Conservation (phyloP, 2,113 vertebrate genomes). For the Tragelaphus strepsiceros region DNA sequence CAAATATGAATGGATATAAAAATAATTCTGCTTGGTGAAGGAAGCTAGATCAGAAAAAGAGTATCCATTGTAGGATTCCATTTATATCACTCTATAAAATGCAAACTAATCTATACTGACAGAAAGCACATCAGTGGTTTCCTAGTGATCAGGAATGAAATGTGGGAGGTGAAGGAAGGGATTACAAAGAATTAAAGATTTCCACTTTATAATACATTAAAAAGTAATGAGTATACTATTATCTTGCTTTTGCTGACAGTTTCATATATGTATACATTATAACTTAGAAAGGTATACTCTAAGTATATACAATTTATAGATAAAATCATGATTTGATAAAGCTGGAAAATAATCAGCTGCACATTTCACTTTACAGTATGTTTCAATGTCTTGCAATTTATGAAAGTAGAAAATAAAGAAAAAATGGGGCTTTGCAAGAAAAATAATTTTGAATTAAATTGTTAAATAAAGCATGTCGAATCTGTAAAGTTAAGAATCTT, state of each 20-base stretch:
- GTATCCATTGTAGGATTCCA: neutral
- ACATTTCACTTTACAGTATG: neutral
- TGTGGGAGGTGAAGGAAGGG: neutral
- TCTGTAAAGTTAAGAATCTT: neutral
- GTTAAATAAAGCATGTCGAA: neutral
- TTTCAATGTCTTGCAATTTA: neutral
- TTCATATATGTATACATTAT: neutral
- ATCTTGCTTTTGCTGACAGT: neutral
- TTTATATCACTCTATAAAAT: neutral
- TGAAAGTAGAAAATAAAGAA: neutral
- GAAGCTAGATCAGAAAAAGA: neutral
- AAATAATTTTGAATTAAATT: neutral
- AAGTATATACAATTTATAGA: neutral
- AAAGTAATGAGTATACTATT: neutral
- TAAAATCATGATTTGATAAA: neutral
- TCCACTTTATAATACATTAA: neutral
- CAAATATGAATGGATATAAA: neutral
- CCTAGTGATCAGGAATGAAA: neutral
- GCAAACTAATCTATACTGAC: neutral
- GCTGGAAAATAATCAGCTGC: neutral
- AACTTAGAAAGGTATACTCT: neutral
- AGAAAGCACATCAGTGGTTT: neutral
- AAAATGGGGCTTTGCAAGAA: neutral
- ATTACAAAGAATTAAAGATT: neutral
- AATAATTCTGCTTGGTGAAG: neutral